phyloP scores from a whole-genome alignment of 2,888 invertebrate species.

The Leptodirus hochenwartii region DNA sequence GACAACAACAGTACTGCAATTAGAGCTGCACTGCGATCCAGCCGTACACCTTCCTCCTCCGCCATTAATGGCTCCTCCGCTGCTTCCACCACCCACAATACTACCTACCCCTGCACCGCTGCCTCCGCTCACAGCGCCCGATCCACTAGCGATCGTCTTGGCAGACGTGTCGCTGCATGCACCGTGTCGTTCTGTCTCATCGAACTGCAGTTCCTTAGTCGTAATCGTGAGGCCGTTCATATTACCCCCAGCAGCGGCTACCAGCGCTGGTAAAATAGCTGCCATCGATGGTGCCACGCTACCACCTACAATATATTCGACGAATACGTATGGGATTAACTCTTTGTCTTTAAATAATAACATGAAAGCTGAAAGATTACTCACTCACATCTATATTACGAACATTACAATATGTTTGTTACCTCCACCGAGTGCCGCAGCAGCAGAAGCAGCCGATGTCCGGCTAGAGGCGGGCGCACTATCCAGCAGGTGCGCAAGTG shows the following conservation, averaged over 20 bases:
- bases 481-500: constrained; percentile 57
- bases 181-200: constrained; percentile 25
- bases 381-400: too few species aligned
- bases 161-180: constrained; percentile 35
- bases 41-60: not conserved
- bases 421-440: constrained; percentile 28
- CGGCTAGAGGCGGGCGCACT: constrained; percentile 39
- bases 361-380: too few species aligned
- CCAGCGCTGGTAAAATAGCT: too few species aligned
- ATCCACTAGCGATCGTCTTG: constrained; percentile 30
- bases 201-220: constrained; percentile 20
- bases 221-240: constrained; percentile 26
- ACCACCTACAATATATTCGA: too few species aligned
- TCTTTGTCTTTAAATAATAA: too few species aligned
- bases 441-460: constrained; percentile 32
- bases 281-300: too few species aligned
- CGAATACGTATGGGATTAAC: too few species aligned
- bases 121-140: too few species aligned
- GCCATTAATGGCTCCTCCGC: not conserved
- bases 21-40: constrained; percentile 71
- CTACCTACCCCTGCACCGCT: too few species aligned
- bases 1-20: constrained; percentile 75
- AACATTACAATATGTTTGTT: too few species aligned
- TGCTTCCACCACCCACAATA: not conserved
- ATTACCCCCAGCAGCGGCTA: too few species aligned